Conservation (phyloP, 2,797 vertebrate genomes). For the Eidolon dupreanum region DNA sequence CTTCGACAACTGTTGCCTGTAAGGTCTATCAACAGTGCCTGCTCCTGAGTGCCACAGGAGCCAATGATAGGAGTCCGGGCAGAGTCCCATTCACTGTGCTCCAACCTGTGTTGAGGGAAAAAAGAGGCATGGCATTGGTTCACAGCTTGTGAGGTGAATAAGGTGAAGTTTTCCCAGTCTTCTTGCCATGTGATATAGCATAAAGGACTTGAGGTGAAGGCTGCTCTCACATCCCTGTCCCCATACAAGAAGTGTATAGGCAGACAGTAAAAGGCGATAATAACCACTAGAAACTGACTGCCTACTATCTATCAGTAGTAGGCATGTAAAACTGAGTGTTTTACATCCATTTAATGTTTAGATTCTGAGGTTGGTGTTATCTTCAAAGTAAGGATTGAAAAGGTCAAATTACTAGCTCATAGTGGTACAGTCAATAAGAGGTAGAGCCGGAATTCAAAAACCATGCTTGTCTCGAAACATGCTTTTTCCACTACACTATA, state of each 20-base stretch:
- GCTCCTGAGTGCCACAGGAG: constrained; percentile 86
- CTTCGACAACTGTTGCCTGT: constrained; percentile 86
- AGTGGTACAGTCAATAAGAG: not conserved
- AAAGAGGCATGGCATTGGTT: not conserved
- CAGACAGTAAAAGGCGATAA: not conserved
- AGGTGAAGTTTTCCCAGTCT: not conserved
- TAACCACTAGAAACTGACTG: not conserved
- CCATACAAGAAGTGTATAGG: not conserved
- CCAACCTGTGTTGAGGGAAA: constrained; percentile 81
- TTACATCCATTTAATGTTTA: not conserved
- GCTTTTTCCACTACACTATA: not conserved
- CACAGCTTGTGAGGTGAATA: not conserved
- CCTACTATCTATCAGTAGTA: not conserved
- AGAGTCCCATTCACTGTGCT: constrained; percentile 85
- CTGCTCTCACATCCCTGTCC: not conserved
- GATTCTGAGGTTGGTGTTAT: not conserved
- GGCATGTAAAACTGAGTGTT: not conserved
- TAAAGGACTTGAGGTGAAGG: not conserved
- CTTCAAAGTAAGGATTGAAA: not conserved
- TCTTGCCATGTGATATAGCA: not conserved
- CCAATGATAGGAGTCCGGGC: constrained; percentile 81
- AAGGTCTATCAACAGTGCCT: constrained; percentile 90
- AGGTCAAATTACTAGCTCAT: not conserved
- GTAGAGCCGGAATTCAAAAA: not conserved
- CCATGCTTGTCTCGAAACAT: not conserved